phyloP scores from a whole-genome alignment of 2,113 vertebrate species.

The Mesocricetus auratus region DNA sequence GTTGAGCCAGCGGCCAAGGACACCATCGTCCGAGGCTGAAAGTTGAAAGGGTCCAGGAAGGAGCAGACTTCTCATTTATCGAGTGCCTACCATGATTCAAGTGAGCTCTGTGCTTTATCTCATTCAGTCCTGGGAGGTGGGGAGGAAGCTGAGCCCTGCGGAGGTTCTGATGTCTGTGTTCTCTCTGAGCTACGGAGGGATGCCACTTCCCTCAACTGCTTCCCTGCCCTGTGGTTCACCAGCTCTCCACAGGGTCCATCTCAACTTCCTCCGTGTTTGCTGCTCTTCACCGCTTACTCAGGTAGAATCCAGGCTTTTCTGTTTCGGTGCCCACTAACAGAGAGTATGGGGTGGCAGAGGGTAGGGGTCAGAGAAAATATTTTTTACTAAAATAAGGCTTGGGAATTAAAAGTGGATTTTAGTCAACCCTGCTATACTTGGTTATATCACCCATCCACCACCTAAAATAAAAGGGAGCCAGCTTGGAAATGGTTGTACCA shows the following conservation, averaged over 20 bases:
- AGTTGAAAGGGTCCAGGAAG: slow-evolving; percentile 55
- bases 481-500: rapidly evolving
- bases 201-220: neutral
- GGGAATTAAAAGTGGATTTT: neutral
- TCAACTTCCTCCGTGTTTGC: neutral
- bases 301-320: neutral
- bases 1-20: slow-evolving; percentile 58
- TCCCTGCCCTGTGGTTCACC: neutral
- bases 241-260: too few relatives aligned
- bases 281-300: neutral
- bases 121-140: neutral
- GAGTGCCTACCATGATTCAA: neutral
- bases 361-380: neutral
- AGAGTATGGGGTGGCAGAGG: neutral
- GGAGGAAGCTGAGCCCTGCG: neutral
- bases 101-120: neutral
- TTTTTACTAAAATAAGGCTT: neutral
- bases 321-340: neutral
- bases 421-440: neutral
- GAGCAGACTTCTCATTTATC: neutral
- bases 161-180: neutral
- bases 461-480: too few relatives aligned
- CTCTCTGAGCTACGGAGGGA: neutral
- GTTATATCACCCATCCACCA: neutral
- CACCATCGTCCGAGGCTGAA: neutral